Percentiles rank a stretch among this genome's conserved stretches.
These are phyloP conservation scores for Melanocharis versteri DNA, from an alignment of 2,113 vertebrate species.

Conservation along the genomic window DNA sequence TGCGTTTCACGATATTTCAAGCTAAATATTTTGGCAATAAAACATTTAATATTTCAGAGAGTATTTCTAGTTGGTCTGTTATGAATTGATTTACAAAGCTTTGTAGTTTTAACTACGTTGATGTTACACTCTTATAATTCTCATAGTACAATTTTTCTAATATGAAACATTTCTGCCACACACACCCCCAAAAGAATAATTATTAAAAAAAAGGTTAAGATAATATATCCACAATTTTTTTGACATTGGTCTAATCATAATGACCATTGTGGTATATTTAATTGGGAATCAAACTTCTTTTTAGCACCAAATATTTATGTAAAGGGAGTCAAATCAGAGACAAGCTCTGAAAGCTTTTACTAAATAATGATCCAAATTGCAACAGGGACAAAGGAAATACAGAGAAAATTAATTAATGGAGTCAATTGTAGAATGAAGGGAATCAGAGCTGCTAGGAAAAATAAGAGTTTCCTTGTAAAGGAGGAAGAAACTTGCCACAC, in stretches of 20 bases:
- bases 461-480: not conserved
- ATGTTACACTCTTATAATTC: not conserved
- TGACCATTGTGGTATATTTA: not conserved
- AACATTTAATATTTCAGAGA: not conserved
- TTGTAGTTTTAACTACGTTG: not conserved
- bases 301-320: not conserved
- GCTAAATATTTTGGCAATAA: not conserved
- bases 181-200: not conserved
- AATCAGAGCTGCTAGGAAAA: not conserved
- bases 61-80: not conserved
- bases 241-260: not conserved
- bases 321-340: not conserved
- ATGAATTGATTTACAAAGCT: not conserved
- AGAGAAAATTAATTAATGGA: not conserved
- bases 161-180: not conserved
- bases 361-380: not conserved
- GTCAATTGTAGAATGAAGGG: not conserved
- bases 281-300: not conserved
- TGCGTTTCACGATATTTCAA: not conserved
- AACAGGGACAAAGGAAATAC: not conserved
- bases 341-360: not conserved
- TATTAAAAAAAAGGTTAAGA: not conserved
- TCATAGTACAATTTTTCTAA: not conserved
- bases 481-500: not conserved
- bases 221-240: not conserved